Conservation (phyloP, 2,888 invertebrate genomes). For the Poecilobothrus nobilitatus region DNA sequence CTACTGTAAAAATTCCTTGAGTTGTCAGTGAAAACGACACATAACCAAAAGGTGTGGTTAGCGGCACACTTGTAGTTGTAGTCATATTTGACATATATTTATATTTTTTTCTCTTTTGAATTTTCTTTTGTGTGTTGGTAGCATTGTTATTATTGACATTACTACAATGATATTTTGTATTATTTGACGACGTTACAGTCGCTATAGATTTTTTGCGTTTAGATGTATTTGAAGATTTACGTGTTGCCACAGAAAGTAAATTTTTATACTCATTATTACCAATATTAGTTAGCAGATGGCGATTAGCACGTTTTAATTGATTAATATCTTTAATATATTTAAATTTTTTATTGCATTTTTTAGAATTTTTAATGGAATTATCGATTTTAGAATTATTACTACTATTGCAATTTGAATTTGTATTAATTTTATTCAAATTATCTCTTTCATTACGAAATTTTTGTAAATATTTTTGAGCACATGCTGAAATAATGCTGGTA, state of each 20-base stretch:
- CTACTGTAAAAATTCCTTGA: neutral
- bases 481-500: constrained; percentile 14
- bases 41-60: constrained; percentile 15
- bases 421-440: constrained; percentile 14
- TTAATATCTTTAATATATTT: constrained; percentile 26
- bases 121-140: neutral
- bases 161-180: neutral
- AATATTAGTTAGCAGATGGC: constrained; percentile 40
- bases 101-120: neutral
- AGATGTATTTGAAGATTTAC: constrained; percentile 18
- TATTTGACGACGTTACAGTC: constrained; percentile 12
- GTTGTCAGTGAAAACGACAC: neutral
- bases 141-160: neutral
- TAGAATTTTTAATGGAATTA: constrained; percentile 17
- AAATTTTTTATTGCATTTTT: neutral
- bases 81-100: constrained; percentile 17
- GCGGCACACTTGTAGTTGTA: constrained; percentile 17
- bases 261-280: constrained; percentile 29
- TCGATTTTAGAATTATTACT: constrained; percentile 2
- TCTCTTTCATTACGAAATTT: constrained; percentile 14
- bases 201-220: neutral
- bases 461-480: constrained; percentile 10
- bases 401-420: constrained; percentile 13
- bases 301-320: constrained; percentile 40
- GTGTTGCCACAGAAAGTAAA: constrained; percentile 8